phyloP scores from a whole-genome alignment of 2,797 vertebrate species.

The Lindbergichthys nudifrons region DNA sequence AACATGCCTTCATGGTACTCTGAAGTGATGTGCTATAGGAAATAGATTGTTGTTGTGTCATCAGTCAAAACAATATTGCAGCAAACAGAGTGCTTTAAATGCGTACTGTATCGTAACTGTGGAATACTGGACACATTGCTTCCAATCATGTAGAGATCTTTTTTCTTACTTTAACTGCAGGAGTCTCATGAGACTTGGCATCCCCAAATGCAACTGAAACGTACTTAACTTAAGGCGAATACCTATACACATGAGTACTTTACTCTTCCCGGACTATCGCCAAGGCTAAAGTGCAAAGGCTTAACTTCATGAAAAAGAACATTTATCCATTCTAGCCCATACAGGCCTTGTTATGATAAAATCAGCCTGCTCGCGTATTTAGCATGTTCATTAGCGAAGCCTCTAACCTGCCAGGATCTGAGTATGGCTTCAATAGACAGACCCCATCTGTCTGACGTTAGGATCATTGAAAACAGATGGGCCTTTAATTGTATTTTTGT shows the following conservation, averaged over 20 bases:
- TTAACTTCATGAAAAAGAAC: slow-evolving; percentile 76
- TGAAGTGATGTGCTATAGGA: slow-evolving; percentile 24
- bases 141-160: too few species aligned
- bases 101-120: too few species aligned
- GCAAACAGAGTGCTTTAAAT: background rate
- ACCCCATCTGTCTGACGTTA: slow-evolving; percentile 94
- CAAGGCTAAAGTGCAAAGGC: slow-evolving; percentile 64
- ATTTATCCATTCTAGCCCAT: slow-evolving; percentile 61
- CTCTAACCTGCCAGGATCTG: slow-evolving; percentile 88
- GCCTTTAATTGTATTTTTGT: slow-evolving; percentile 97
- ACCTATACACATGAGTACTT: slow-evolving; percentile 22
- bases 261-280: slow-evolving; percentile 37
- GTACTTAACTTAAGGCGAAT: slow-evolving; percentile 31
- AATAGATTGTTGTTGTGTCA: slow-evolving; percentile 18
- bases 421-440: slow-evolving; percentile 93
- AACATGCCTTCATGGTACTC: slow-evolving; percentile 16
- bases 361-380: slow-evolving; percentile 77
- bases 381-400: slow-evolving; percentile 81
- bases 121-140: too few species aligned
- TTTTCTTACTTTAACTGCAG: background rate
- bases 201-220: slow-evolving; percentile 30
- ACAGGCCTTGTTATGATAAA: slow-evolving; percentile 71
- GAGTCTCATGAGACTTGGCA: slow-evolving; percentile 12
- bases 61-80: slow-evolving; percentile 12
- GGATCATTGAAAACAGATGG: slow-evolving; percentile 97